Evolutionary conservation across 2,797 vertebrate species (phyloP), one percentile per base, ranked within the genome.

Genomic region (Chaenodraco wilsoni): DNA sequence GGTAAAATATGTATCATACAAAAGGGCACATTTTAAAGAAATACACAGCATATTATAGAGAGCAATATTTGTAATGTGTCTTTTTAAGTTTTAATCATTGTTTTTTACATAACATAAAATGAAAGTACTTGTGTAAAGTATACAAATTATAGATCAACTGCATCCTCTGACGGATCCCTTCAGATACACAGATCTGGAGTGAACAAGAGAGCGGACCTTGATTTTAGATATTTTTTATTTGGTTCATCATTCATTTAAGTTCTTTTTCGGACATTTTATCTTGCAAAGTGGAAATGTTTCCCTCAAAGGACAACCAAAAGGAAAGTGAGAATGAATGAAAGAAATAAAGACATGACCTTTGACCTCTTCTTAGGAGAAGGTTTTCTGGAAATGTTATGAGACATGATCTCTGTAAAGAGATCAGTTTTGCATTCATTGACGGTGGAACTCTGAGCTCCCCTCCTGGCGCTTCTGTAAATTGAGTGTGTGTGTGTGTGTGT

Each of bases 341-440:
- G 33, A 37, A 37, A 37, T 37, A 56, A 45, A 65, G 10, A 54
- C 4, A 9, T 61, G 63, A 84, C 69, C 74, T 83, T 68, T 87
- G 81, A 79, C 66, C 71, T 58, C 62, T 64, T 52, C 68, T 62
- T n/a, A 41, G n/a, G 51, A 52, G 52, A 43, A 51, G 58, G 45
- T 21, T 60, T 16, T 83, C 88, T 85, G 43, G 60, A 83, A 84
- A 85, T 84, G 63, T 86, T 85, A 69, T 80, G 78, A 86, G 69
- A 86, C 73, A 8, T 48, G 54, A 88, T 72, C 64, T 46, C n/a
- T 70, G 84, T 78, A 85, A 87, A 86, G 82, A 86, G 41, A 66
- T 66, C 59, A 70, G 67, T 73, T 76, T 82, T 69, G 78, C 72
- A 60, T 81, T 87, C 73, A 61, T 40, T 57, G 55, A 56, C 2